A percentile compares a stretch with the other conserved stretches of the same genome.
Evolutionary conservation across 1,140 invertebrate genomes (phyloP).

Genomic region (Drosophila pseudoananassae): DNA sequence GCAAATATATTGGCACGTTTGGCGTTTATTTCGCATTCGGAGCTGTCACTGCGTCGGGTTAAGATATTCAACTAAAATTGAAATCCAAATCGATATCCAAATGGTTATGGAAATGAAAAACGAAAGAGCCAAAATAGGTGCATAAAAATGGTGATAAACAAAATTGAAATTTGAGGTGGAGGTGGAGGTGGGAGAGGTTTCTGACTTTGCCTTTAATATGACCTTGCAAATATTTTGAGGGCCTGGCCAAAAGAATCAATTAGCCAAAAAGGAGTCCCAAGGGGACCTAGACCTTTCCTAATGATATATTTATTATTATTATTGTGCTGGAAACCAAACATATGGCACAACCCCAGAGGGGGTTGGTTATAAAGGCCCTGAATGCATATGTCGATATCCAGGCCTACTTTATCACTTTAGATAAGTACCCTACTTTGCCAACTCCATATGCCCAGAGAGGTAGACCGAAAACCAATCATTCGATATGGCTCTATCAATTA

Average conservation of each 20-base stretch:
- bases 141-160: constrained; percentile 61
- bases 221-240: constrained; percentile 29
- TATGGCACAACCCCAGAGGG: constrained; percentile 20
- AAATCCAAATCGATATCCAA: constrained; percentile 15
- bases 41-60: constrained; percentile 18
- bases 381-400: constrained; percentile 48
- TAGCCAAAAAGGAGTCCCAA: constrained; percentile 11
- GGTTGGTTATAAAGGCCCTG: constrained; percentile 54
- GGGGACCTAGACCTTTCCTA: constrained; percentile 43
- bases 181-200: background rate
- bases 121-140: constrained; percentile 21
- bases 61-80: constrained; percentile 57
- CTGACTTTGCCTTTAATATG: background rate
- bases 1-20: constrained; percentile 72
- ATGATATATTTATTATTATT: constrained; percentile 55
- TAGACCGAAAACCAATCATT: background rate
- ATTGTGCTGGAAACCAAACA: constrained; percentile 11
- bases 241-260: constrained; percentile 16
- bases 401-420: constrained; percentile 23
- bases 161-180: constrained; percentile 39
- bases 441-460: too few species aligned
- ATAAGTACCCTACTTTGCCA: constrained; percentile 49
- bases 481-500: constrained; percentile 69
- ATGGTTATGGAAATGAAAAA: constrained; percentile 8
- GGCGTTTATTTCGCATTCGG: constrained; percentile 61